These are phyloP conservation scores for Eristalinus sepulchralis DNA, from an alignment of 2,888 invertebrate genomes.

Conservation along the genomic window DNA sequence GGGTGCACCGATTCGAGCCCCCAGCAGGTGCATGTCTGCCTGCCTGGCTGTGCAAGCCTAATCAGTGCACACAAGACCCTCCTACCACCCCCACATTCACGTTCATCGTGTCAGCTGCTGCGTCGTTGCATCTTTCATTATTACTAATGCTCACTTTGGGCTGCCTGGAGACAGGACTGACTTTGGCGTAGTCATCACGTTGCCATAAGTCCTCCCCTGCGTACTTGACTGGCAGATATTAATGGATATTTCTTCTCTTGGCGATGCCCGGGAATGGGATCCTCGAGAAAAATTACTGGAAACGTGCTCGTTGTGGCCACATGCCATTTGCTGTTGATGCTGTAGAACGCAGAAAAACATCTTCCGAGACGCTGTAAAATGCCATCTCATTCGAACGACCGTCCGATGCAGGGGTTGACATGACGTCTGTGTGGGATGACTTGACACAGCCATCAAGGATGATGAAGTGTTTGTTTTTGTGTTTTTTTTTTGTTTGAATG, in stretches of 20 bases:
- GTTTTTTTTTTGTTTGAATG: neutral
- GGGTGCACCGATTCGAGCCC: conserved; percentile 49
- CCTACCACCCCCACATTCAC: no score
- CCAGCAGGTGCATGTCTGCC: neutral
- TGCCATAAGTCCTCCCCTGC: neutral
- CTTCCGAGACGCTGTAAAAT: neutral
- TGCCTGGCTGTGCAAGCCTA: neutral
- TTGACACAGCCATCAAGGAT: neutral
- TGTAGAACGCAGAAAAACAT: neutral
- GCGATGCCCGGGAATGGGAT: neutral
- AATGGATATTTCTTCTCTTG: conserved; percentile 7
- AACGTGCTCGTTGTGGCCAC: neutral
- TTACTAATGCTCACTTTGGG: conserved; percentile 51
- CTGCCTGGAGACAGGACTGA: neutral
- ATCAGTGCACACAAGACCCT: neutral
- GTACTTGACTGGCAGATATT: conserved; percentile 41
- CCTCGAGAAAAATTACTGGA: neutral
- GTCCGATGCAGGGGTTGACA: neutral
- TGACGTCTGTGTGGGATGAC: neutral
- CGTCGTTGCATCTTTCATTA: conserved; percentile 55
- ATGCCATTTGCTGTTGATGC: neutral
- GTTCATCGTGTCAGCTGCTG: conserved; percentile 56
- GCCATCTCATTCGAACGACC: neutral
- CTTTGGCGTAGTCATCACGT: neutral
- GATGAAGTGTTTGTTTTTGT: neutral